Base-by-base conservation (phyloP, 2,113 vertebrate species). In the Spermophilus dauricus region DNA sequence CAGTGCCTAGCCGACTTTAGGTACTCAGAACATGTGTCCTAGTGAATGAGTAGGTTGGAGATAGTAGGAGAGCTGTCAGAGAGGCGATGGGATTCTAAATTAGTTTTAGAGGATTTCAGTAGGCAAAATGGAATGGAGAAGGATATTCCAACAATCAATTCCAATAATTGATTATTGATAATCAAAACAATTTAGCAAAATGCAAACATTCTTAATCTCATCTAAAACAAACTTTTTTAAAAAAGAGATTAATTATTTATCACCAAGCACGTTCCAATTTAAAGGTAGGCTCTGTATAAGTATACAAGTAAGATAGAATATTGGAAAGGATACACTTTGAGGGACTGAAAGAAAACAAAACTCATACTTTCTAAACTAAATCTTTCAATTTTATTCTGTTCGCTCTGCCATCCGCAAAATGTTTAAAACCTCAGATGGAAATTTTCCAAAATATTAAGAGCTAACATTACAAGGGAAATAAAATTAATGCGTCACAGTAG, bases 181-280 rank as follows among this genome's bases (percentile, higher is more conserved):
- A 28, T 63, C 30, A 53, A 20, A 0, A 81, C 26, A 94, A 61
- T 34, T 75, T 85, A 78, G 24, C 28, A 86, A 85, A 75, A 89
- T 76, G 67, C 34, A 96, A 94, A 91, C 42, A 61, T 28, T 34
- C 30, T 80, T 73, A 67, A 73, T 8, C 12, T 73, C 20, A 8
- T 73, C 16, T 69, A 70, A 70, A n/a, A 8, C 67, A 70, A n/a
- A n/a, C 67, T 70, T 63, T 70, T 63, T 28, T 28, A 9, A 51
- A 80, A 65, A 87, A 88, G 22, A 53, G 30, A 93, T 51, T 69
- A 17, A 93, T 51, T 75, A 17, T 89, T 78, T 92, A 73, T 70
- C 24, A 86, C 17, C 1, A 39, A 86, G 13, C 17, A 72, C 51
- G 58, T 13, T 70, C 58, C 51, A 48, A 75, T 58, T 82, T 94